Base-by-base conservation (phyloP, 2,888 invertebrate species). In the Agrotis clavis region DNA sequence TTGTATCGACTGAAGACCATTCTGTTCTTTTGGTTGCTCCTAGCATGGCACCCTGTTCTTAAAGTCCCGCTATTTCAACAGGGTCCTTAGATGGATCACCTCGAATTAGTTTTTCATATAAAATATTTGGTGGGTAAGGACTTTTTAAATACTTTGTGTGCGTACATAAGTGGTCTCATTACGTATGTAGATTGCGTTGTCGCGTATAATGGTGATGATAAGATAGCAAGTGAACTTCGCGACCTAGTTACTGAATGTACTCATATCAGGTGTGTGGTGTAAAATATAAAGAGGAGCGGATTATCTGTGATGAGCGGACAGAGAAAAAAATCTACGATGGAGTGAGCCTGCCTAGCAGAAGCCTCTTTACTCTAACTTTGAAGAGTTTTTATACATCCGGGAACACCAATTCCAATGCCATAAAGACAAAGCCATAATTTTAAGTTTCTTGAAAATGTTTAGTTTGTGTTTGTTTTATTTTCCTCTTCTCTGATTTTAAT, bases 171-270 rank as follows among this genome's bases (percentile, higher is more conserved):
- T 64, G 66, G 47, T 69, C 60, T 25, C 51, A 79, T 72, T 71
- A 74, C 61, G 61, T 72, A 73, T 63, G 74, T 71, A 80, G 77
- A 79, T 79, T 83, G 79, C 61, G 75, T 69, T 76, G 75, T 85
- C 81, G 83, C 84, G 84, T 79, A 67, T 87, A 81, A 84, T 66
- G 88, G 79, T 81, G 76, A 51, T 79, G 88, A 88, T 88, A 88
- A 87, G 87, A 82, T 79, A 81, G 67, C 79, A 76, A 86, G 67
- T 66, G 81, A 85, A 80, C 71, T 82, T 86, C 81, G 86, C 84
- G 87, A 87, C 88, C 87, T 82, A 88, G 82, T 86, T 88, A 77
- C 86, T 60, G 56, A 77, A 80, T 72, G 72, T 76, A 71, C 72
- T 41, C 41, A 80, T 79, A 70, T 82, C 79, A 71, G 35, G 57